Evolutionary conservation across 2,113 vertebrate genomes (phyloP), one percentile per base, ranked within the genome.

Genomic region (Donacobius atricapilla): DNA sequence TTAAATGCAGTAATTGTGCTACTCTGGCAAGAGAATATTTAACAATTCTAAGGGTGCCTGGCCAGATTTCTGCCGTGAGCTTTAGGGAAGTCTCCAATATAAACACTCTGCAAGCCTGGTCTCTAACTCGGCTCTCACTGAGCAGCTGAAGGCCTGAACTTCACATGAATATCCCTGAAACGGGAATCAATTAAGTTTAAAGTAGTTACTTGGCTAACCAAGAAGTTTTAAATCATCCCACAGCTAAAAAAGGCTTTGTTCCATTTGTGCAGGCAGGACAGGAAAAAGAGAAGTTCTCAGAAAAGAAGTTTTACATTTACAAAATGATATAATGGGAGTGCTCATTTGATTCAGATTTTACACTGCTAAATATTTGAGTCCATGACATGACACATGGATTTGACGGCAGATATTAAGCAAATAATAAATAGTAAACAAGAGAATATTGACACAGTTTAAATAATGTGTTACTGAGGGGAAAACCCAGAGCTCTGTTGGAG

Each of bases 31-130:
- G 31, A 76, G 58, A 93, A 84, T 37, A 58, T 70, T 89, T 56
- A 87, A 81, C 45, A 89, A 45, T 71, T 77, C 47, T 44, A 69
- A 84, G 15, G 20, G 60, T 69, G 54, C 65, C 76, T 93, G 72
- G 65, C 73, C 65, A 70, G 70, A 47, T 79, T 82, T 88, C 33
- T 73, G 73, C 64, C 89, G 37, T 51, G 73, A 90, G 83, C n/a
- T 87, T 56, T 28, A 47, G 71, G 15, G 79, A 72, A 16, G 66
- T 10, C 68, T 93, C 95, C 95, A 95, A 47, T 12, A 58, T 35
- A 93, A 97, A 97, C 92, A 93, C 30, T 37, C 65, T 2, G n/a
- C 45, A 65, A 76, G 83, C 53, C 85, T 80, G 50, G 54, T 66
- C 85, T 57, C 3, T 61, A 83, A 73, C 68, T 70, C 47, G 76